Conservation (phyloP, 2,888 invertebrate species). For the Phengaris arion region DNA sequence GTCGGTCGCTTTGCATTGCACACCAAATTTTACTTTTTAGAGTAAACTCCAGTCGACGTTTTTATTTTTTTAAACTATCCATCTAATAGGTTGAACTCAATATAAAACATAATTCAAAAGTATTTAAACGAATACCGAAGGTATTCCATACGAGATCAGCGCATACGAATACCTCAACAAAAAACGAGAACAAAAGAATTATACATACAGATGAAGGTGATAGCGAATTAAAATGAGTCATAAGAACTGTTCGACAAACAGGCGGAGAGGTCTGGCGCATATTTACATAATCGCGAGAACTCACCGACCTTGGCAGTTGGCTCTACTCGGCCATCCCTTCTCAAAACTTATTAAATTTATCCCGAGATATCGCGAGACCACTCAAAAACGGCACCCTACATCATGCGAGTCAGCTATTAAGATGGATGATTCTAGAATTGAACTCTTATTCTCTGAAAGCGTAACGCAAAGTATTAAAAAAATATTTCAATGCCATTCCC, state of each 20-base stretch:
- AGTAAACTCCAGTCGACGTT: no score
- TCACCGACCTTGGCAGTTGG: conserved; percentile 62
- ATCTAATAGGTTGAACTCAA: background rate
- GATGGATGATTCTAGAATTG: background rate
- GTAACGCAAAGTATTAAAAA: no score
- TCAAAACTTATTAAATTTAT: conserved; percentile 25
- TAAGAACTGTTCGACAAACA: conserved; percentile 33
- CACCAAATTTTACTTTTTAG: no score
- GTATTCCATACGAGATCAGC: conserved; percentile 14
- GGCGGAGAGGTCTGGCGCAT: conserved; percentile 47
- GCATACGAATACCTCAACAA: conserved; percentile 19
- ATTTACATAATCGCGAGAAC: conserved; percentile 69
- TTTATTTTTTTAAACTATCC: no score
- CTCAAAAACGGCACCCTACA: conserved; percentile 3
- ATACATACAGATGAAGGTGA: conserved; percentile 30
- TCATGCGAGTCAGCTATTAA: background rate
- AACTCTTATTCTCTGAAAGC: no score
- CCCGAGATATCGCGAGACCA: background rate
- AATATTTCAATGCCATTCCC: no score
- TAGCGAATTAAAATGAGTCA: conserved; percentile 34
- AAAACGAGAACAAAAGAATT: conserved; percentile 30
- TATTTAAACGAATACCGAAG: conserved; percentile 7
- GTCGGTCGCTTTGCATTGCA: no score
- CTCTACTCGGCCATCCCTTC: conserved; percentile 39
- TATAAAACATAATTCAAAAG: background rate